phyloP scores from a whole-genome alignment of 2,888 invertebrate genomes.

The Incurvaria masculella region DNA sequence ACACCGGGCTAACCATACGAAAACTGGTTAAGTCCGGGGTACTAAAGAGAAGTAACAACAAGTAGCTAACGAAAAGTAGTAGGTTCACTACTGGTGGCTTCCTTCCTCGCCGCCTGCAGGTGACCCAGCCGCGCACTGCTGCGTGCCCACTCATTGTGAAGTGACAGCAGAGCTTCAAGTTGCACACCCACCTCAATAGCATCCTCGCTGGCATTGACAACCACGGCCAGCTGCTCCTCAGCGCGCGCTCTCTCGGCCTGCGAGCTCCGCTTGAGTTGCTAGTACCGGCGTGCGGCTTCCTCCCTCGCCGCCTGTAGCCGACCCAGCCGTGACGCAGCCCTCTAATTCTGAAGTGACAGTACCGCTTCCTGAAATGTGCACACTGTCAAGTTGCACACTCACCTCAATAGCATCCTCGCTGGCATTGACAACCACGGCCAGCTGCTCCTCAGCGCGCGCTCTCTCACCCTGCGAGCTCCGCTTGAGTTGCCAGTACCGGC shows the following conservation, averaged over 20 bases:
- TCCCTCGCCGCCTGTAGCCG: constrained; percentile 46
- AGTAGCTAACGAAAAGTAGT: background rate
- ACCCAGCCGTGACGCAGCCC: constrained; percentile 39
- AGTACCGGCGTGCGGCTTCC: constrained; percentile 41
- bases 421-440: constrained; percentile 59
- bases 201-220: constrained; percentile 62
- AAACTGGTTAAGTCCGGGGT: no score
- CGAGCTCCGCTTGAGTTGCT: constrained; percentile 51
- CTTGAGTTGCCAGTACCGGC: constrained; percentile 50
- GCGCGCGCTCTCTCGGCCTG: constrained; percentile 47
- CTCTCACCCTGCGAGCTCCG: constrained; percentile 48
- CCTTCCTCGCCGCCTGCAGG: constrained; percentile 42
- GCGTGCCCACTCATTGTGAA: constrained; percentile 50
- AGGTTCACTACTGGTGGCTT: constrained; percentile 25
- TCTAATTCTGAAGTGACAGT: constrained; percentile 46
- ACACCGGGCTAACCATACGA: no score
- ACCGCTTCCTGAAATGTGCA: constrained; percentile 30
- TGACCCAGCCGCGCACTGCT: constrained; percentile 42
- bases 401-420: constrained; percentile 60
- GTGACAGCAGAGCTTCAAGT: constrained; percentile 29
- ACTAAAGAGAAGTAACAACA: background rate
- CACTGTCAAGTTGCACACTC: constrained; percentile 9
- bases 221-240: constrained; percentile 50
- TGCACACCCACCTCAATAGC: constrained; percentile 41
- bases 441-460: constrained; percentile 45